phyloP scores from a whole-genome alignment of 2,113 vertebrate species.

The Petrocephalus zakoni region DNA sequence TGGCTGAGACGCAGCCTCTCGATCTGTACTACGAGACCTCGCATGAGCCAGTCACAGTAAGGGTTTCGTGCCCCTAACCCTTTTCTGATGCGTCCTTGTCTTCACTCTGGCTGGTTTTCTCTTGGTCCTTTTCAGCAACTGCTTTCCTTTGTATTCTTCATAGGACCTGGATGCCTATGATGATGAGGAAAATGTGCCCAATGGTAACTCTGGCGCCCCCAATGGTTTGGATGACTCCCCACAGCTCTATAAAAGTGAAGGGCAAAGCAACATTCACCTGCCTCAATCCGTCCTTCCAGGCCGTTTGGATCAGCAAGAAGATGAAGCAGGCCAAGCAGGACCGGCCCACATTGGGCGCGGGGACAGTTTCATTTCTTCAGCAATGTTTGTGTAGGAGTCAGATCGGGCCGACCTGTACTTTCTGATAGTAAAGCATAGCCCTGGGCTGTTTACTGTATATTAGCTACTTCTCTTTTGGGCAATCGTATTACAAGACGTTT shows the following conservation, averaged over 20 bases:
- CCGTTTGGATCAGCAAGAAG: not conserved
- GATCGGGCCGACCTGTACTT: not conserved
- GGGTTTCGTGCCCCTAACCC: not conserved
- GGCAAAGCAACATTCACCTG: not conserved
- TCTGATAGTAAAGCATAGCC: not conserved
- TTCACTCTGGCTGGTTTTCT: not conserved
- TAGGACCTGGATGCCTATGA: slow-evolving; percentile 20
- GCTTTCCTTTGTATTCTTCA: not conserved
- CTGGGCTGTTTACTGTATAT: not conserved
- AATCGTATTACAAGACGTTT: not conserved
- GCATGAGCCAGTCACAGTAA: slow-evolving; percentile 14
- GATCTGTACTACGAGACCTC: not conserved
- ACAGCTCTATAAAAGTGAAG: not conserved
- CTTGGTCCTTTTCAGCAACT: not conserved
- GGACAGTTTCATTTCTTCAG: slow-evolving; percentile 15
- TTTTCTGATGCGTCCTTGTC: not conserved
- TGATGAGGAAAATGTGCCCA: not conserved
- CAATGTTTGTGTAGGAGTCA: slow-evolving; percentile 13
- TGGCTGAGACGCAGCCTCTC: not conserved
- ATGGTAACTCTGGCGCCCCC: not conserved
- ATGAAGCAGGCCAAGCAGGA: not conserved
- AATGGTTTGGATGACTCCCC: not conserved
- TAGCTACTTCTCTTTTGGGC: not conserved
- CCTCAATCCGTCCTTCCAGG: not conserved
- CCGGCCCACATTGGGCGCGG: not conserved